Evolutionary conservation across 2,113 vertebrate genomes (phyloP).

Genomic region (Alethe castanea): DNA sequence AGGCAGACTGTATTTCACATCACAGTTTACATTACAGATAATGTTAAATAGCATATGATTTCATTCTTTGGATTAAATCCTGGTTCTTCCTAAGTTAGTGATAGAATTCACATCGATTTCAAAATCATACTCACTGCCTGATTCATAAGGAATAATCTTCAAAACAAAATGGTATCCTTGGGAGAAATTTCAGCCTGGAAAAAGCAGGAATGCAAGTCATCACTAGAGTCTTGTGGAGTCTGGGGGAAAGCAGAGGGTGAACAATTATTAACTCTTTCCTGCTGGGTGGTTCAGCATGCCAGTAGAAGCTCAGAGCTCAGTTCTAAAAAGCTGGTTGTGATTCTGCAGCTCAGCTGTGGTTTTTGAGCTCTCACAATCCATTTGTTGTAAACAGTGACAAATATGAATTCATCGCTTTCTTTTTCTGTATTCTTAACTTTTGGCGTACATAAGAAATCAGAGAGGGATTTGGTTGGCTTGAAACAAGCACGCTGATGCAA

Average conservation of each 20-base stretch:
- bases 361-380: neutral
- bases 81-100: neutral
- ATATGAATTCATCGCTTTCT: neutral
- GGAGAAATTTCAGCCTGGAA: neutral
- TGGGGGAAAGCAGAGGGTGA: neutral
- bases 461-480: neutral
- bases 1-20: neutral
- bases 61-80: neutral
- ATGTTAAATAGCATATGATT: constrained; percentile 9
- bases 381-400: neutral
- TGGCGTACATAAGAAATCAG: neutral
- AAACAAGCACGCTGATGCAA: neutral
- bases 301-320: neutral
- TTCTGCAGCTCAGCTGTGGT: neutral
- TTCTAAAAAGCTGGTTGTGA: neutral
- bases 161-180: neutral
- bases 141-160: neutral
- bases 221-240: neutral
- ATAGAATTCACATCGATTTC: neutral
- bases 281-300: neutral
- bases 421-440: neutral
- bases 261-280: neutral
- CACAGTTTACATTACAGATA: constrained; percentile 14
- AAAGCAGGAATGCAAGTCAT: neutral
- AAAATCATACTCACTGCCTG: neutral